Base-by-base conservation (phyloP, 2,888 invertebrate species). In the Apoderus coryli region DNA sequence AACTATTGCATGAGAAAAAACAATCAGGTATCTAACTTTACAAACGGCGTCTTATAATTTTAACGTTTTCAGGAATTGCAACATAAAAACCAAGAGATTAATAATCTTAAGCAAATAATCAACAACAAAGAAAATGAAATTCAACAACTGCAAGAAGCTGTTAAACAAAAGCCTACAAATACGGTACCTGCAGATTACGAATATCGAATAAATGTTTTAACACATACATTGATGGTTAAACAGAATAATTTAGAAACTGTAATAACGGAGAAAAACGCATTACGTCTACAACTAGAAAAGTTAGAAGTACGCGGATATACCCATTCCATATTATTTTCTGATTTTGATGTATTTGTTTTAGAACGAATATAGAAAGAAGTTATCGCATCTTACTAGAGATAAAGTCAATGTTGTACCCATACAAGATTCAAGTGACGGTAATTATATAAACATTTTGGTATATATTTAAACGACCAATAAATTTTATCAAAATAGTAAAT, bases 191-290 rank as follows among this genome's bases (percentile, higher is more conserved):
- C 61, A 60, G 49, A 65, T 60, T 43, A 54, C 29, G 59, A 60
- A 39, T 48, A 49, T 14, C 56, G 65, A 25, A 56, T 76, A 6
- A 63, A 68, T 26, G 60, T 64, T 2, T 60, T 90, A 10, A 88
- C 89, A 0, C 77, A 88, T 50, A 81, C 78, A 25, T 61, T 92
- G 16, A 80, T 90, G 32, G 71, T 78, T 48, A 88, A 84, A 50
- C 92, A 92, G 57, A 76, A 76, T 24, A 70, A 75, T 41, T 61
- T 92, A n/a, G 90, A 92, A 52, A 65, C 72, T 11, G 61, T 85
- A 23, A 71, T 84, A 31, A 78, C 81, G 1, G 89, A 90, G 48
- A 76, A 84, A 50, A 88, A 88, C 61, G 84, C 86, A 11, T 60
- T 90, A 29, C 67, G 69, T 42, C 64, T 90, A 44, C 88, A 89